Evolutionary conservation across 2,888 invertebrate species (phyloP), one percentile per base, ranked within the genome.

Genomic region (Himalopsyche tibetana): DNA sequence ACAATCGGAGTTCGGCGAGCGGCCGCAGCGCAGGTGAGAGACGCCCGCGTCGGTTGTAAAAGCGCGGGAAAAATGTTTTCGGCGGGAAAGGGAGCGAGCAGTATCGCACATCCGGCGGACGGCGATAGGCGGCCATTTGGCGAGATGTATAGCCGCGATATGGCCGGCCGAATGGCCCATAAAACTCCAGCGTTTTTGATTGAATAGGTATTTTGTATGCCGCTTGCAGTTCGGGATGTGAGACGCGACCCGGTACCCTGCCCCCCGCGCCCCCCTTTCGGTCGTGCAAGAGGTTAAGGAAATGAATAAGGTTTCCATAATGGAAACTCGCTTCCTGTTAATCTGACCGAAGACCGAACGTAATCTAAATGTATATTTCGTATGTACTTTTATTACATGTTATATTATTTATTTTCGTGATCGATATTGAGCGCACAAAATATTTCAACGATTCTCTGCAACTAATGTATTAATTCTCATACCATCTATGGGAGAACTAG

Each of bases 141-240:
- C 84, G 80, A 82, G 86, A 88, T 88, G 74, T 86, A 85, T 86
- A 84, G 86, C 40, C 85, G 80, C 45, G 86, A 88, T 86, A 84
- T 38, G 36, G 81, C 84, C 56, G 83, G 82, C 82, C 86, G 86
- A 88, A 88, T 86, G 86, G 86, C 55, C 88, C 85, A 88, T 88
- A 88, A 88, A 88, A 86, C 87, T 86, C 88, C 85, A 83, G 85
- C 85, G 85, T 79, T 88, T 88, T 88, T 88, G 88, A 88, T 88
- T 88, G 88, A 88, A 88, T 86, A 86, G 85, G 83, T 85, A 82
- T 79, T 63, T 85, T 85, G 83, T 63, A 63, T 63, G 63, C 63
- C 63, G 63, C 63, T 63, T 63, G 63, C 63, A 63, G 38, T 80
- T 80, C 42, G 80, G 63, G 63, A 63, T 63, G 63, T 63, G 63